Percentiles rank a stretch among this genome's conserved stretches.
Conservation (phyloP, 2,888 invertebrate species). For the Drosophila buzzatii region DNA sequence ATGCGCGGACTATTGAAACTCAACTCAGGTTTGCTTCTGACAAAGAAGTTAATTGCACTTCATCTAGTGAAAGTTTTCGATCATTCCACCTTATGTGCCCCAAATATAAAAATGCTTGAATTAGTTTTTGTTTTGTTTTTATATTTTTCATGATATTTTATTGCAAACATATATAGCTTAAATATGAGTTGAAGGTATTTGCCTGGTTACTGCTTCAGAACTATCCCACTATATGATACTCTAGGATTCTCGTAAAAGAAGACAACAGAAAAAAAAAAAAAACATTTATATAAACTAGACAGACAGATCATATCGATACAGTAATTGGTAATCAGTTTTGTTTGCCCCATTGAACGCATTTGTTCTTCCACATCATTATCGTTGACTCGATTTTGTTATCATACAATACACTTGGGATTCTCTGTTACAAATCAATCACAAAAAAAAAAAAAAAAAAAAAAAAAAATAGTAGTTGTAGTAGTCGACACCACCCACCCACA, state of each 20-base stretch:
- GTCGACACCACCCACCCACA: slow-evolving; percentile 31
- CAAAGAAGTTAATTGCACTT: too few species aligned
- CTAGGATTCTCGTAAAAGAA: slow-evolving; percentile 53
- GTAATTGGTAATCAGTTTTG: slow-evolving; percentile 36
- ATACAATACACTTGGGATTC: slow-evolving; percentile 50
- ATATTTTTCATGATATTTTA: slow-evolving; percentile 73
- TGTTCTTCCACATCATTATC: slow-evolving; percentile 8
- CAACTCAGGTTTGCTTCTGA: background rate
- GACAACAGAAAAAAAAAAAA: slow-evolving; percentile 36
- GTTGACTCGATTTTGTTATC: slow-evolving; percentile 60
- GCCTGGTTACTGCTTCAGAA: slow-evolving; percentile 74
- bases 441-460: slow-evolving; percentile 43
- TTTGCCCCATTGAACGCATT: slow-evolving; percentile 49
- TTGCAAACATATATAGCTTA: slow-evolving; percentile 79
- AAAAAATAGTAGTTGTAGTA: slow-evolving; percentile 20
- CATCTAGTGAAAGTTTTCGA: too few species aligned
- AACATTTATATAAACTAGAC: slow-evolving; percentile 30
- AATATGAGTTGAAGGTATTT: slow-evolving; percentile 78
- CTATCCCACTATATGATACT: slow-evolving; percentile 72
- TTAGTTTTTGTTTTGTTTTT: slow-evolving; percentile 4
- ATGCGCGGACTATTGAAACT: background rate
- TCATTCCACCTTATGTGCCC: background rate
- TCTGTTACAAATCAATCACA: slow-evolving; percentile 8
- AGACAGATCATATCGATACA: slow-evolving; percentile 40
- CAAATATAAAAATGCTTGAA: slow-evolving; percentile 13